Percentiles rank a stretch among this genome's conserved stretches.
Conservation (phyloP, 1,140 invertebrate species). For the Nautilus pompilius region DNA sequence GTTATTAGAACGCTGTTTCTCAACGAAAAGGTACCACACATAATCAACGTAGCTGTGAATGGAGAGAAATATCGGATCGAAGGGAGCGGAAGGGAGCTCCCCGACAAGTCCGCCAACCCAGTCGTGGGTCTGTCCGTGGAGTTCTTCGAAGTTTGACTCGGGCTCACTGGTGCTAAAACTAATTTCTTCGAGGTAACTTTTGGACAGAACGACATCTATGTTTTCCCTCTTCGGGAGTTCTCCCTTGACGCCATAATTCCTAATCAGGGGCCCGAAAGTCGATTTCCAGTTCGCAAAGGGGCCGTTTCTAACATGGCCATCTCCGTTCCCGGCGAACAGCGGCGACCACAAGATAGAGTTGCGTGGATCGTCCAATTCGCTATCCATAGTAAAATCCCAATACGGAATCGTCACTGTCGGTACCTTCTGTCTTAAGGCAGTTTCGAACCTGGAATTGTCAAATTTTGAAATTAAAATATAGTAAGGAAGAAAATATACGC, state of each 20-base stretch:
- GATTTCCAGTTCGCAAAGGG: conserved; percentile 29
- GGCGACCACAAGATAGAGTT: conserved; percentile 46
- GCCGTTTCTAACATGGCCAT: conserved; percentile 45
- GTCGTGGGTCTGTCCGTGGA: neutral
- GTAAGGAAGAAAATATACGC: neutral
- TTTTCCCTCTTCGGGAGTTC: too few relatives aligned
- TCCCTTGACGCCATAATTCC: conserved; percentile 14
- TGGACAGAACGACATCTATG: neutral
- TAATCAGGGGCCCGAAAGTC: neutral
- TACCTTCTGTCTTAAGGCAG: conserved; percentile 32
- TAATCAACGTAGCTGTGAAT: neutral
- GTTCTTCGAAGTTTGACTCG: neutral
- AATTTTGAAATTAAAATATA: conserved; percentile 4
- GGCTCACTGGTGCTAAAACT: neutral
- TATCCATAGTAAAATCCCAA: conserved; percentile 48
- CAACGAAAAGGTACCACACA: neutral
- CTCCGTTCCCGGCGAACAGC: conserved; percentile 46
- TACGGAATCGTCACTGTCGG: conserved; percentile 45
- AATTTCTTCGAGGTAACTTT: neutral
- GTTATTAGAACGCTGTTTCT: neutral
- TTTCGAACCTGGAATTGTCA: conserved; percentile 28
- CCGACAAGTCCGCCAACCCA: neutral
- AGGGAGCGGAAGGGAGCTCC: neutral
- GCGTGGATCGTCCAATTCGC: conserved; percentile 28
- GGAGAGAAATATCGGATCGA: neutral